Conservation (phyloP, 1,140 invertebrate species). For the Plectrocnemia conspersa region DNA sequence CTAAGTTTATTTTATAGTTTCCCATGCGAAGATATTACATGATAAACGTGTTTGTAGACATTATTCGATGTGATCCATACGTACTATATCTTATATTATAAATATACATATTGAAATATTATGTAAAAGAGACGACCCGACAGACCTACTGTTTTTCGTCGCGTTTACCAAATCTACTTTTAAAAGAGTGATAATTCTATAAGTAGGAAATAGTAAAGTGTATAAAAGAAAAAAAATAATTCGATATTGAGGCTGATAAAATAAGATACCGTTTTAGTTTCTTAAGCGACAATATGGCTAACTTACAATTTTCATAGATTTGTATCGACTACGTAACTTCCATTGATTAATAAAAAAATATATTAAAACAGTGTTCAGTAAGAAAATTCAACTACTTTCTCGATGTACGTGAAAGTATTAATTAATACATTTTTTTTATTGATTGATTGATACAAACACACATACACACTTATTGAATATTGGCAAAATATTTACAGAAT, state of each 20-base stretch:
- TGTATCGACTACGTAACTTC: too few relatives aligned
- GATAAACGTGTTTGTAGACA: too few relatives aligned
- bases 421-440: neutral
- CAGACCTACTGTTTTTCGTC: neutral
- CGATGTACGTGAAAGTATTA: neutral
- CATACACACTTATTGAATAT: neutral
- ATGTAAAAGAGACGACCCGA: neutral
- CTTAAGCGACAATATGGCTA: conserved; percentile 27
- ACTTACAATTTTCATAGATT: conserved; percentile 15
- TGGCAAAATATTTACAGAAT: neutral
- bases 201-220: conserved; percentile 24
- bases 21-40: too few relatives aligned
- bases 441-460: neutral
- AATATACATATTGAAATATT: neutral
- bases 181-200: conserved; percentile 31
- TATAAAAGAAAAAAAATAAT: conserved; percentile 23
- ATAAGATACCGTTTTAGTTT: conserved; percentile 30
- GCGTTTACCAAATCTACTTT: conserved; percentile 26
- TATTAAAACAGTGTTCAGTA: too few relatives aligned
- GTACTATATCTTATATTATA: conserved; percentile 7
- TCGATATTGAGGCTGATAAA: conserved; percentile 34
- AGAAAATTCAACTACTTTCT: too few relatives aligned
- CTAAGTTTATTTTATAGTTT: too few relatives aligned
- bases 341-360: too few relatives aligned
- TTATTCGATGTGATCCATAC: too few relatives aligned